Evolutionary conservation across 2,113 vertebrate species (phyloP).

Genomic region (Urocitellus parryii): DNA sequence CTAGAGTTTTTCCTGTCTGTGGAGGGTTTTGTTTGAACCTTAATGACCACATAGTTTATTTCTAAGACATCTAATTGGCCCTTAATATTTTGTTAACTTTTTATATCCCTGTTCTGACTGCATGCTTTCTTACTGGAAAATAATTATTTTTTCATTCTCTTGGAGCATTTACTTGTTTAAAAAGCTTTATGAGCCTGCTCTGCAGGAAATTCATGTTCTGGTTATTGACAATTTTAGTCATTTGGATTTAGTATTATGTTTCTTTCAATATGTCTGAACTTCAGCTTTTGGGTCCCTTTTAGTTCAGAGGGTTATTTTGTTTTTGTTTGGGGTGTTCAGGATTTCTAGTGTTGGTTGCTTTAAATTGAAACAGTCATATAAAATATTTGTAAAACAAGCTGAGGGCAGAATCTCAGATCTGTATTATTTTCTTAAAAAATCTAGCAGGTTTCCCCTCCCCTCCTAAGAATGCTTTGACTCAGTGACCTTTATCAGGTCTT

Average conservation of each 20-base stretch:
- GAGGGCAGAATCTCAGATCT: neutral
- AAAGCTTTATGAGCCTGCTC: neutral
- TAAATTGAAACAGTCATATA: neutral
- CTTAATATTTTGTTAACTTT: neutral
- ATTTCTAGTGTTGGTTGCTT: neutral
- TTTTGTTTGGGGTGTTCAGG: neutral
- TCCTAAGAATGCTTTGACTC: neutral
- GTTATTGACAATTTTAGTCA: neutral
- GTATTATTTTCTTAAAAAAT: neutral
- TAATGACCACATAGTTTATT: neutral
- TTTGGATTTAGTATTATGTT: neutral
- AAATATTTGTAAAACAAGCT: neutral
- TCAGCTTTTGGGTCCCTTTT: neutral
- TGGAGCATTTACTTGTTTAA: constrained; percentile 20
- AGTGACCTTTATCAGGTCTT: neutral
- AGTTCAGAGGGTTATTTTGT: neutral
- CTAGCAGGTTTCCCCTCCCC: neutral
- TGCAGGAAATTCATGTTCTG: neutral
- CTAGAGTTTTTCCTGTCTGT: neutral
- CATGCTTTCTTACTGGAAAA: neutral
- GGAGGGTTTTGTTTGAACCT: neutral
- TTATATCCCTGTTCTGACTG: neutral
- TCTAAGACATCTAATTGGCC: neutral
- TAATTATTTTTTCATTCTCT: constrained; percentile 43
- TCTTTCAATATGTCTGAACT: neutral